Conservation (phyloP, 2,113 vertebrate genomes). For the Odobenus rosmarus region DNA sequence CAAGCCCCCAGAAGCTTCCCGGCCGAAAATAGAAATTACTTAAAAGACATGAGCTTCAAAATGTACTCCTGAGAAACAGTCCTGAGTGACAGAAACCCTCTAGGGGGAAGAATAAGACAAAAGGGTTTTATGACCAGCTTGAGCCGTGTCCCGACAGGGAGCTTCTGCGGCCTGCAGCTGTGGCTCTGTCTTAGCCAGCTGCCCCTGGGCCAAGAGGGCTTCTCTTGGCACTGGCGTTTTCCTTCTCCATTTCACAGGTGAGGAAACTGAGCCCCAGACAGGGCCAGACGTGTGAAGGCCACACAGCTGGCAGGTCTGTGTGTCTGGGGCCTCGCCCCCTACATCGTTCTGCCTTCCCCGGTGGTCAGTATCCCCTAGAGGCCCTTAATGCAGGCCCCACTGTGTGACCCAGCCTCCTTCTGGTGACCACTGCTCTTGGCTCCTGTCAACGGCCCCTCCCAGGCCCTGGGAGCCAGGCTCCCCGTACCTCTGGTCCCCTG, state of each 20-base stretch:
- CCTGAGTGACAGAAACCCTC: background rate
- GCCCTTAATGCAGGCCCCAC: background rate
- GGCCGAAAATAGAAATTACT: background rate
- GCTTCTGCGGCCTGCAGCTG: background rate
- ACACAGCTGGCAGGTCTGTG: background rate
- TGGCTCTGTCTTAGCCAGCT: background rate
- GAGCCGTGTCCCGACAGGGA: rapidly evolving
- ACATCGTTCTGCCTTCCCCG: background rate
- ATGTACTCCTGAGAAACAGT: background rate
- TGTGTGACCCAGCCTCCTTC: background rate
- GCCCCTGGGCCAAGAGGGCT: background rate
- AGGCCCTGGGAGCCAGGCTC: background rate
- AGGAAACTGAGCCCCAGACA: background rate
- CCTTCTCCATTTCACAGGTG: background rate
- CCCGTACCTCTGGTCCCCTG: background rate
- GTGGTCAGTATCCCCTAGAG: background rate
- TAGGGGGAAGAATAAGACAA: background rate
- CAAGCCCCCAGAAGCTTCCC: background rate
- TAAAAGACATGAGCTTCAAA: background rate
- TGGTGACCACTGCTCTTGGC: no score
- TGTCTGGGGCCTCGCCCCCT: no score
- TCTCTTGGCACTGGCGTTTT: background rate
- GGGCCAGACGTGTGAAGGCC: background rate
- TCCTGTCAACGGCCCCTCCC: no score
- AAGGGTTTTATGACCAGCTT: no score